Conservation (phyloP, 2,888 invertebrate species). For the Temnothorax rugatulus region DNA sequence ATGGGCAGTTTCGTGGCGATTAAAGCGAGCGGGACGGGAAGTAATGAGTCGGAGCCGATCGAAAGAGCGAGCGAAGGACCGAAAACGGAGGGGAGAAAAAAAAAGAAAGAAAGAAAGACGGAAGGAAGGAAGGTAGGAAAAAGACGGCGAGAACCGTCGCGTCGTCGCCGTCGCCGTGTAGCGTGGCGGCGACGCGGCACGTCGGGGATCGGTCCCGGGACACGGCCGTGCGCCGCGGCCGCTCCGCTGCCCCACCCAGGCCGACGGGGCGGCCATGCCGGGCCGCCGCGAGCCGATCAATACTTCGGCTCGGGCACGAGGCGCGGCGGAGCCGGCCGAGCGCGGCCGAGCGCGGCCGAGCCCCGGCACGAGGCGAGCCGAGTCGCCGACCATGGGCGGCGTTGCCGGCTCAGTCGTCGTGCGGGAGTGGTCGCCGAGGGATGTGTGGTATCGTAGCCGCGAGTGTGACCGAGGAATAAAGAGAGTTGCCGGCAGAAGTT, state of each 20-base stretch:
- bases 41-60: constrained; percentile 11
- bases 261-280: constrained; percentile 76
- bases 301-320: constrained; percentile 86
- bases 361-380: constrained; percentile 81
- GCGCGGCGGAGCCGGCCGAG: constrained; percentile 77
- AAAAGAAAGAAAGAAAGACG: constrained; percentile 2
- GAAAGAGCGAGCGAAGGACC: constrained; percentile 9
- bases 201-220: constrained; percentile 74
- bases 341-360: constrained; percentile 72
- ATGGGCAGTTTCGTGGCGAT: background rate
- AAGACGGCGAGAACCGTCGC: background rate
- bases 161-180: constrained; percentile 19
- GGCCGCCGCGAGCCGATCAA: constrained; percentile 79
- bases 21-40: constrained; percentile 11
- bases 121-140: constrained; percentile 5
- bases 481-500: constrained; percentile 69
- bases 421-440: constrained; percentile 86
- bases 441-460: constrained; percentile 83
- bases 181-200: constrained; percentile 46
- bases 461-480: constrained; percentile 81
- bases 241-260: constrained; percentile 86
- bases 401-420: constrained; percentile 85
- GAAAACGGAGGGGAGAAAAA: no score
- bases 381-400: constrained; percentile 80
- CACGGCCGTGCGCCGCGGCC: constrained; percentile 83